Conservation (phyloP, 2,888 invertebrate genomes). For the Tipula unca region DNA sequence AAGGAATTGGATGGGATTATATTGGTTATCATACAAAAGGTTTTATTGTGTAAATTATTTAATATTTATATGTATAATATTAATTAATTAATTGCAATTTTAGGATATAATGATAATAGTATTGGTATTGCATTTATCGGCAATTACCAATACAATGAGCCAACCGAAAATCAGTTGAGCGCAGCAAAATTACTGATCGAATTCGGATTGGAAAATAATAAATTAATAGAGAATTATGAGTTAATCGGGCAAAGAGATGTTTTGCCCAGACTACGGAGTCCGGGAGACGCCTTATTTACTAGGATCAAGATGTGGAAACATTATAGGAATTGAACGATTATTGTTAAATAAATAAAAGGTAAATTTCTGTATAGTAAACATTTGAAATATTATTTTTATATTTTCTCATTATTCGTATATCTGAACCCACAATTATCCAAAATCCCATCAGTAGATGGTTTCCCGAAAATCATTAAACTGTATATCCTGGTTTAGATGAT, state of each 20-base stretch:
- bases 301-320: conserved; percentile 60
- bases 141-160: conserved; percentile 49
- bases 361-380: too few relatives aligned
- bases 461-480: too few relatives aligned
- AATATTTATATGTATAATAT: neutral
- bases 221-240: conserved; percentile 53
- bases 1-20: conserved; percentile 59
- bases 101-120: conserved; percentile 52
- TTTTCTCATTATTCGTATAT: too few relatives aligned
- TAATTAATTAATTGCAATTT: too few relatives aligned
- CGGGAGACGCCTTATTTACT: conserved; percentile 54
- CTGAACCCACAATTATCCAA: too few relatives aligned
- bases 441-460: too few relatives aligned
- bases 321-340: conserved; percentile 31
- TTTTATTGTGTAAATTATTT: neutral
- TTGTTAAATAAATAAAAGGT: too few relatives aligned
- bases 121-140: conserved; percentile 65
- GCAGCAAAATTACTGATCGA: conserved; percentile 53
- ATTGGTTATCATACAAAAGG: conserved; percentile 58
- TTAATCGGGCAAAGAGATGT: conserved; percentile 61
- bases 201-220: conserved; percentile 49
- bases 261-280: conserved; percentile 50
- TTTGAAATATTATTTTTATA: too few relatives aligned
- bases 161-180: conserved; percentile 46
- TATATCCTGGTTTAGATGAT: too few relatives aligned